phyloP scores from a whole-genome alignment of 2,888 invertebrate genomes.

The Amphipyra berbera region DNA sequence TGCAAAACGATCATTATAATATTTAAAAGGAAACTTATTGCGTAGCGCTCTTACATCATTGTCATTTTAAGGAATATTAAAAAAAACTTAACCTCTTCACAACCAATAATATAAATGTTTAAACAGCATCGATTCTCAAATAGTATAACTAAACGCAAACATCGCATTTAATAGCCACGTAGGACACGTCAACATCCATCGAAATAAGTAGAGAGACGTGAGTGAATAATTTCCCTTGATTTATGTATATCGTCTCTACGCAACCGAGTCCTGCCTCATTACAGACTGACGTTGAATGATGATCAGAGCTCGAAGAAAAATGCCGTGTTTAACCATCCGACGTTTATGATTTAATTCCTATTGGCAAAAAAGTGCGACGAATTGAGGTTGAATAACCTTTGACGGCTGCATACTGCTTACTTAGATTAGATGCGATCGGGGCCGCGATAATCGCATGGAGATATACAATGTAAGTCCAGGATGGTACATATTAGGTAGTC shows the following conservation, averaged over 20 bases:
- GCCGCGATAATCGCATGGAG: conserved; percentile 42
- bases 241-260: conserved; percentile 76
- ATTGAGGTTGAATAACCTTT: conserved; percentile 61
- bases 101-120: no score
- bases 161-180: conserved; percentile 44
- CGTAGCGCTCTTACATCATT: no score
- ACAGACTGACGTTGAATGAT: conserved; percentile 85
- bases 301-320: conserved; percentile 78
- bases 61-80: no score
- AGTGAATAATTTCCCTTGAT: conserved; percentile 82
- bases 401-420: conserved; percentile 25
- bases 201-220: conserved; percentile 76
- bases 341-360: conserved; percentile 81
- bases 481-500: conserved; percentile 22
- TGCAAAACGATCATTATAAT: no score
- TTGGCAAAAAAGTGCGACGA: conserved; percentile 71
- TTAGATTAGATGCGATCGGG: conserved; percentile 40
- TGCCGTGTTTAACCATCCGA: conserved; percentile 78
- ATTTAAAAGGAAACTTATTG: no score
- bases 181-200: conserved; percentile 68
- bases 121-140: background rate
- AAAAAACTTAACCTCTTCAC: no score
- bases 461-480: conserved; percentile 43
- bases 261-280: conserved; percentile 81
- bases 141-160: conserved; percentile 4